Base-by-base conservation (phyloP, 1,140 invertebrate genomes). In the Heliconius nattereri region DNA sequence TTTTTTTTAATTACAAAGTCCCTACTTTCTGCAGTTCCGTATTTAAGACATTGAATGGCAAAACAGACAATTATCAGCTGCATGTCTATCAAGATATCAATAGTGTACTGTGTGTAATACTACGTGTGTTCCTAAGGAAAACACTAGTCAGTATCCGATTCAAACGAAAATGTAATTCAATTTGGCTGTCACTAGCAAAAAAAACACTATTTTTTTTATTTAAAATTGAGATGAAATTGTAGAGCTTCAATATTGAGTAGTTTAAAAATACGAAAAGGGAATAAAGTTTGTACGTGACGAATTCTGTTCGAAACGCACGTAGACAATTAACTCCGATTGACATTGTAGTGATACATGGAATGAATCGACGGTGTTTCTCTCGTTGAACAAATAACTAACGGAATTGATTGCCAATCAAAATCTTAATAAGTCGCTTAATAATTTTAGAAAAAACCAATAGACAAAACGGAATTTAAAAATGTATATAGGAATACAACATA, bases 261-360 rank as follows among this genome's bases (percentile, higher is more conserved):
- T 76, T 76, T 76, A 66, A 76, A 80, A 80, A 75, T 75, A 77
- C 49, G 45, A 72, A 35, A 75, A 76, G 77, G 45, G 32, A 78
- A 81, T 81, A 85, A 86, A 81, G 84, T 70, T 71, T 71, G 85
- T 82, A 89, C 87, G 89, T 90, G 88, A 89, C 88, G 85, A 85
- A 89, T 88, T 86, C 85, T 79, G 78, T 78, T 89, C 84, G 86
- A 90, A 90, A 89, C 87, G 85, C 89, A 89, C 89, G 88, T 91
- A 89, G 88, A 87, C 89, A 89, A 90, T 88, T 88, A 88, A 88
- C 86, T 84, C 77, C 80, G 80, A 83, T 82, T 88, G 87, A 87
- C 87, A 85, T 86, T 86, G 85, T 84, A 86, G 79, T 88, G 84
- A 90, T 85, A 87, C 85, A 90, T 84, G 83, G 80, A 83, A 79